A percentile compares a stretch with the other conserved stretches of the same genome.
These are phyloP conservation scores for Coleophora flavipennella DNA, from an alignment of 2,888 invertebrate genomes.

Conservation along the genomic window DNA sequence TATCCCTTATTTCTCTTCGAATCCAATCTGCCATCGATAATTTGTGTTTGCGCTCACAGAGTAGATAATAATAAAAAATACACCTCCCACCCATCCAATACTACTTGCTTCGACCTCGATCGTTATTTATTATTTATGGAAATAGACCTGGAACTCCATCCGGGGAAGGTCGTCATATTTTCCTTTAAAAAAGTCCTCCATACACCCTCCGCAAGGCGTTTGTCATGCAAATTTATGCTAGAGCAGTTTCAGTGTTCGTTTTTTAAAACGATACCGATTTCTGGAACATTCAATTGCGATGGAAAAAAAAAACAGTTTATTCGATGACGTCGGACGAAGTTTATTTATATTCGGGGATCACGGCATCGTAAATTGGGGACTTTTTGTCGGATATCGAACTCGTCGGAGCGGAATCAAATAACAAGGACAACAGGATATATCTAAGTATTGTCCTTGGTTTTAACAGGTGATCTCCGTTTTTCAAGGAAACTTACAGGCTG, in stretches of 20 bases:
- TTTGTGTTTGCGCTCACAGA: no score
- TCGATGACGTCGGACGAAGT: slow-evolving; percentile 27
- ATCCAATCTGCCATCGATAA: no score
- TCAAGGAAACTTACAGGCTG: no score
- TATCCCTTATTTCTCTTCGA: no score
- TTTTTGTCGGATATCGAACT: slow-evolving; percentile 2
- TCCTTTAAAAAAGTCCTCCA: slow-evolving; percentile 60
- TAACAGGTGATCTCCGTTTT: no score
- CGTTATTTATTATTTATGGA: slow-evolving; percentile 72
- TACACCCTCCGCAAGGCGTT: slow-evolving; percentile 51
- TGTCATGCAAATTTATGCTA: slow-evolving; percentile 70
- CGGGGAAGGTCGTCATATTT: slow-evolving; percentile 66
- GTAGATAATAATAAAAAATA: no score
- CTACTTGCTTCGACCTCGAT: slow-evolving; percentile 36
- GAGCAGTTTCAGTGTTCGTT: slow-evolving; percentile 55
- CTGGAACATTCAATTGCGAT: slow-evolving; percentile 58
- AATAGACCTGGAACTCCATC: slow-evolving; percentile 64
- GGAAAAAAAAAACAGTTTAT: slow-evolving; percentile 40
- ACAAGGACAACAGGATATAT: no score
- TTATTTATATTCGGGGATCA: slow-evolving; percentile 41
- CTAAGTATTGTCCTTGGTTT: no score
- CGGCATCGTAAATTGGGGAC: slow-evolving; percentile 37
- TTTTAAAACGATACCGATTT: slow-evolving; percentile 63
- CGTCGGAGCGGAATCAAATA: no score
- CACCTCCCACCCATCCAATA: no score